Conservation (phyloP, 2,888 invertebrate genomes). For the Synergus japonicus region DNA sequence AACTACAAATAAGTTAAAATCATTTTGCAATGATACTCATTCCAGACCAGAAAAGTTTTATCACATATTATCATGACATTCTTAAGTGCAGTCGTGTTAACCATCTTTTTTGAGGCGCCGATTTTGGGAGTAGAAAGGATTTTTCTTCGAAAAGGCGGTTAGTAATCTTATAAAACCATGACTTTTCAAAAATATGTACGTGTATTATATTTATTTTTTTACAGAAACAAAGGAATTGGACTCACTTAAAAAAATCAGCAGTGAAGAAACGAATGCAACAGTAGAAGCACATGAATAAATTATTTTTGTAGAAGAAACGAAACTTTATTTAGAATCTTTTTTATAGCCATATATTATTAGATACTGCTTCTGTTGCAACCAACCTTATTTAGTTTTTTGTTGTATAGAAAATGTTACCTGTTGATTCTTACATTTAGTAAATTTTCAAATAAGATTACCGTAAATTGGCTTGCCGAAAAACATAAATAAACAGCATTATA, state of each 20-base stretch:
- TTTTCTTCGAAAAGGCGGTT: slow-evolving; percentile 79
- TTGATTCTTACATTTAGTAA: neutral
- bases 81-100: slow-evolving; percentile 81
- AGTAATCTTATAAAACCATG: slow-evolving; percentile 54
- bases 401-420: neutral
- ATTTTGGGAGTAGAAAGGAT: slow-evolving; percentile 85
- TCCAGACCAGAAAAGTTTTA: slow-evolving; percentile 80
- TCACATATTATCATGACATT: slow-evolving; percentile 83
- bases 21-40: slow-evolving; percentile 55
- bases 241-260: slow-evolving; percentile 59
- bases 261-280: slow-evolving; percentile 60
- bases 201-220: slow-evolving; percentile 11
- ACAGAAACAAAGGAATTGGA: slow-evolving; percentile 55
- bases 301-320: slow-evolving; percentile 52
- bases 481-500: no score
- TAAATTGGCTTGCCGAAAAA: no score
- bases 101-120: slow-evolving; percentile 85
- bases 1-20: neutral
- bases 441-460: no score
- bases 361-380: neutral
- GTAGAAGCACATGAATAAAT: slow-evolving; percentile 49
- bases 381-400: neutral
- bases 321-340: neutral
- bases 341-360: neutral
- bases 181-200: neutral